Conservation (phyloP, 2,888 invertebrate species). For the Epinotia bilunana region DNA sequence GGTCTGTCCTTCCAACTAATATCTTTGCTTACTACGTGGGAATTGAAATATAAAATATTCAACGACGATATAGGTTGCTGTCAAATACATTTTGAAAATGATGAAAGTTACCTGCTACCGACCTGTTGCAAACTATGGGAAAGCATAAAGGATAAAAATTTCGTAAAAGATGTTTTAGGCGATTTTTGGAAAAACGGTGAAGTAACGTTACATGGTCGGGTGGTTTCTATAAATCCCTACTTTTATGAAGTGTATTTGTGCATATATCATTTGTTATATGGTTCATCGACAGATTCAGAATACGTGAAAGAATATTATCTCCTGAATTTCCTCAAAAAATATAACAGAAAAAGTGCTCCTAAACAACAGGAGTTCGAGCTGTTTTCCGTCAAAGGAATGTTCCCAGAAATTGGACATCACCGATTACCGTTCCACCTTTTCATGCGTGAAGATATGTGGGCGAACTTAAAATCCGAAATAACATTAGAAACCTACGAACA, state of each 20-base stretch:
- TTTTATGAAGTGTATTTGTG: constrained; percentile 79
- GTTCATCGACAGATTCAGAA: constrained; percentile 59
- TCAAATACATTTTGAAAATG: constrained; percentile 63
- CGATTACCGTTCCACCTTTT: constrained; percentile 80
- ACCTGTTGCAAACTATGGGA: constrained; percentile 74
- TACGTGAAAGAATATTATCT: constrained; percentile 75
- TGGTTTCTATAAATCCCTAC: constrained; percentile 77
- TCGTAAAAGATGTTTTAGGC: constrained; percentile 70
- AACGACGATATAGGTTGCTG: constrained; percentile 66
- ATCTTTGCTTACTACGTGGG: constrained; percentile 73
- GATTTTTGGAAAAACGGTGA: constrained; percentile 82
- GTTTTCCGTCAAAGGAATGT: constrained; percentile 79
- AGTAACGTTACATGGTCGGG: constrained; percentile 73
- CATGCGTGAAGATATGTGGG: constrained; percentile 80
- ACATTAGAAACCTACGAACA: constrained; percentile 79
- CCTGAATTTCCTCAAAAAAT: constrained; percentile 75
- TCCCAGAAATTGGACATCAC: constrained; percentile 80
- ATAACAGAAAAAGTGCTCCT: constrained; percentile 72
- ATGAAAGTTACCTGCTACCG: constrained; percentile 61
- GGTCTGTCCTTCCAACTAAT: constrained; percentile 75
- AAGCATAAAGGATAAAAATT: constrained; percentile 72
- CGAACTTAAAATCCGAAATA: constrained; percentile 80
- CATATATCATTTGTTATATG: constrained; percentile 72
- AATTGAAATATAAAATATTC: constrained; percentile 70
- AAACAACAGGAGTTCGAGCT: constrained; percentile 81